Base-by-base conservation (phyloP, 2,888 invertebrate species). In the Acrocera orbiculus region DNA sequence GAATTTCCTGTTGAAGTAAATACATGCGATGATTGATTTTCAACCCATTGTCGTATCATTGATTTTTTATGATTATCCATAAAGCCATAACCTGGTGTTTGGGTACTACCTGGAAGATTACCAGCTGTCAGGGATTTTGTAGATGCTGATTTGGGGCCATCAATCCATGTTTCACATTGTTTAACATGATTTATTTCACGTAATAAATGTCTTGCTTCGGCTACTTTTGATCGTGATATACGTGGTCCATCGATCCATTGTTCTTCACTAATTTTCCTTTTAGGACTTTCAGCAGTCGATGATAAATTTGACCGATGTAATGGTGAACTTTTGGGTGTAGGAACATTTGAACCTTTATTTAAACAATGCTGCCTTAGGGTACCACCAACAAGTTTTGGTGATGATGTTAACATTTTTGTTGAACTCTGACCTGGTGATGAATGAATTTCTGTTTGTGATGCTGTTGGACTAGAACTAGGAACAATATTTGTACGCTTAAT, bases 191-290 rank as follows among this genome's bases (percentile, higher is more conserved):
- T 73, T 2, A 77, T 69, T 58, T 82, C 81, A 48, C 81, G 78
- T 51, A 80, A 69, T 43, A 82, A 66, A 52, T 81, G 80, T 29
- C 83, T 63, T 1, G 79, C 83, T 56, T 82, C 82, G 3, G 81
- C 82, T 32, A 80, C 72, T 56, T 78, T 81, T 13, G 76, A 79
- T 50, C 78, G 76, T 1, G 81, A 82, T 47, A 89, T 82, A 51
- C 87, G 70, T 0, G 93, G 93, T 1, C 93, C 93, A 60, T 95
- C 93, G 40, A 93, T 85, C 93, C 93, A 95, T 52, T 89, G 86
- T 51, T 93, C 93, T 50, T 89, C 87, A 44, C 80, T 82, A 14
- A 64, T 54, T 42, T 58, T 52, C 4, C 58, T 48, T 48, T 56
- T 50, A 8, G 53, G 50, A 26, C 58, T 56, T 11, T 61, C 6